Base-by-base conservation (phyloP, 2,797 vertebrate genomes). In the Sparidentex hasta region DNA sequence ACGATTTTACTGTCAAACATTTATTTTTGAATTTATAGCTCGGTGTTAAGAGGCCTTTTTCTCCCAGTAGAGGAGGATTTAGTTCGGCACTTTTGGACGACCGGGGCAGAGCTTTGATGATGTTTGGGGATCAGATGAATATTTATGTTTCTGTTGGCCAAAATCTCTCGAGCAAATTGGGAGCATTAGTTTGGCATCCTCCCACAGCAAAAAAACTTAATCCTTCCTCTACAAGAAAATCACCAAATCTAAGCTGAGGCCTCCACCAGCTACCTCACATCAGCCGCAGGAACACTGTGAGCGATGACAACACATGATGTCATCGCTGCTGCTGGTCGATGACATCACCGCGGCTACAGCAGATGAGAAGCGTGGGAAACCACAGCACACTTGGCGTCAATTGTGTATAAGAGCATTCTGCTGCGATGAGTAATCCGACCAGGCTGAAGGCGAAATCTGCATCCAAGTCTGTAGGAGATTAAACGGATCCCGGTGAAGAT, bases 321-420 rank as follows among this genome's bases (percentile, higher is more conserved):
- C 88, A 84, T 73, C 66, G 9, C 33, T 46, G 69, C 50, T 65
- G 77, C 64, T 43, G 82, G 48, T 27, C 25, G 63, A 46, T 80
- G 85, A 80, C 50, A 59, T 82, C 80, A 71, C 27, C 58, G 2
- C 29, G 38, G 25, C 62, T 20, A 1, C 67, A 33, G 29, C 33
- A 56, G 27, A 71, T 1, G 70, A 75, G 86, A 59, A 67, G 71
- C 51, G 76, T 92, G 90, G 89, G 89, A 92, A 90, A 81, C 73
- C 25, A 41, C 73, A 58, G 66, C 51, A 12, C 2, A 44, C 43
- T 67, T 14, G 43, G 68, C 7, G 2, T 70, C 11, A 71, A 74
- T 63, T 58, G 47, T 3, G 29, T 43, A 33, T 29, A 46, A 58
- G 76, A 66, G 54, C 63, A 18, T 72, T 50, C 48, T 52, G 62